Evolutionary conservation across 2,113 vertebrate species (phyloP).

Genomic region (Solea solea): DNA sequence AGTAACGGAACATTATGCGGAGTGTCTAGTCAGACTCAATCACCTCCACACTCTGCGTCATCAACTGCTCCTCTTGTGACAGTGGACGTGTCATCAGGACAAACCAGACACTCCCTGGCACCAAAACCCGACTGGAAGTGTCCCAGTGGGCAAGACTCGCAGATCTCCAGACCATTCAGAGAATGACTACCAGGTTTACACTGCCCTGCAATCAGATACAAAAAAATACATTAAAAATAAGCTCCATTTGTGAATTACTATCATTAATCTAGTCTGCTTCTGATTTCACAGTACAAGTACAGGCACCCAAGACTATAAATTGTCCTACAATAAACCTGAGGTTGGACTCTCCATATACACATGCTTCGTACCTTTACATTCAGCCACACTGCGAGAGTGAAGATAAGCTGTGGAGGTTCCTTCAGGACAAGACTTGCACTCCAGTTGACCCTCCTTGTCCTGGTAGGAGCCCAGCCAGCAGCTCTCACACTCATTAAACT

Average conservation of each 20-base stretch:
- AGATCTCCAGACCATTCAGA: constrained; percentile 91
- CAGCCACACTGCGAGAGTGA: constrained; percentile 88
- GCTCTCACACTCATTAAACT: constrained; percentile 91
- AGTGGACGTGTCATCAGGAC: constrained; percentile 88
- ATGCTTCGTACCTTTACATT: constrained; percentile 89
- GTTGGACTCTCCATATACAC: background rate
- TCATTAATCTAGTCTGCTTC: background rate
- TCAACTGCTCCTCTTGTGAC: constrained; percentile 93
- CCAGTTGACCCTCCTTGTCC: constrained; percentile 92
- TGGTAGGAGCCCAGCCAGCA: constrained; percentile 94
- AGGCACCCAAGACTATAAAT: no score
- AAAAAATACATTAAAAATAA: background rate
- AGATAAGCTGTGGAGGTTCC: constrained; percentile 92
- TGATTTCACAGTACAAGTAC: no score
- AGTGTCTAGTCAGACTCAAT: constrained; percentile 28
- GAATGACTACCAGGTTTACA: constrained; percentile 96
- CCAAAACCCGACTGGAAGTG: constrained; percentile 88
- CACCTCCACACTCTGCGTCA: constrained; percentile 92
- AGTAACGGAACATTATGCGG: constrained; percentile 7
- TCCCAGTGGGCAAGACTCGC: constrained; percentile 93
- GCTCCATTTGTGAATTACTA: background rate
- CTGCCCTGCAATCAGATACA: constrained; percentile 81
- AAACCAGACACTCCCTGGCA: constrained; percentile 86
- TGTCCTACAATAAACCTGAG: background rate
- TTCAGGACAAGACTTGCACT: constrained; percentile 91